These are phyloP conservation scores for Labia minor DNA, from an alignment of 2,888 invertebrate species.

Conservation along the genomic window DNA sequence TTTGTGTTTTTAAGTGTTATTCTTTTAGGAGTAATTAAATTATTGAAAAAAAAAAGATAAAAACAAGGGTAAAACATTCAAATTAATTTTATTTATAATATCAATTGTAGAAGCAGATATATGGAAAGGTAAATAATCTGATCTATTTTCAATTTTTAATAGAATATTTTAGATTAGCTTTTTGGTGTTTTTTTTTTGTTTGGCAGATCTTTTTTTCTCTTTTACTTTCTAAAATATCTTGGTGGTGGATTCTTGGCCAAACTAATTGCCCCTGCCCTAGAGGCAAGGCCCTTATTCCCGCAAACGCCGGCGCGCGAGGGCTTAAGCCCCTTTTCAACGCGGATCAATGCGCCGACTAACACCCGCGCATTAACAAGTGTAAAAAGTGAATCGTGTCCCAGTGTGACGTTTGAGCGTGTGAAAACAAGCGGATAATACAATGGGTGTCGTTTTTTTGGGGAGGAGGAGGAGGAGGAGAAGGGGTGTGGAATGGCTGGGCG, in stretches of 20 bases:
- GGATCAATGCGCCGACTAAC: slow-evolving; percentile 9
- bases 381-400: slow-evolving; percentile 8
- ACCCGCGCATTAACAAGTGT: slow-evolving; percentile 13
- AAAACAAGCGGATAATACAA: slow-evolving; percentile 13
- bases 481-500: neutral
- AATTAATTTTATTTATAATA: too few relatives aligned
- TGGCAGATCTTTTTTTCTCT: too few relatives aligned
- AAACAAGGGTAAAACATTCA: too few relatives aligned
- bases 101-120: too few relatives aligned
- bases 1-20: too few relatives aligned
- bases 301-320: slow-evolving; percentile 9
- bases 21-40: too few relatives aligned
- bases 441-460: neutral
- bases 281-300: neutral
- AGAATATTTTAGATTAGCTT: too few relatives aligned
- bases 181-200: too few relatives aligned
- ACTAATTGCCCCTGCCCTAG: neutral
- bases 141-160: too few relatives aligned
- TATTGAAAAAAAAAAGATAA: too few relatives aligned
- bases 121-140: too few relatives aligned
- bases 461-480: neutral
- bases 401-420: slow-evolving; percentile 13
- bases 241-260: neutral
- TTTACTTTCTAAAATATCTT: too few relatives aligned
- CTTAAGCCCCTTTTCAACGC: slow-evolving; percentile 1